These are phyloP conservation scores for Lytechinus pictus DNA, from an alignment of 35 echinoderm and acorn worm species.

Conservation along the genomic window DNA sequence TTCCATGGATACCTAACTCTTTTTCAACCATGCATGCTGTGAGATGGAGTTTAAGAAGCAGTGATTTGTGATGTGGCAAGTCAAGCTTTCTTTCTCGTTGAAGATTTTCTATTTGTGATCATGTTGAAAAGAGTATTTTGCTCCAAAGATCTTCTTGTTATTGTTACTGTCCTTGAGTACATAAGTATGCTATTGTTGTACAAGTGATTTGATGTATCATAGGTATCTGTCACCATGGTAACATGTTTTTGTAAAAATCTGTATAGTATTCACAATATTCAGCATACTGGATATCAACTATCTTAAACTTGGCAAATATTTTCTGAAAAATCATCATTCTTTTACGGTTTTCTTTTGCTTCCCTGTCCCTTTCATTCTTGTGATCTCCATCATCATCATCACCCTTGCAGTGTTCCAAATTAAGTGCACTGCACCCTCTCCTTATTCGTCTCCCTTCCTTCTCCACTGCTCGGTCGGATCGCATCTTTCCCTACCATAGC, in stretches of 20 bases:
- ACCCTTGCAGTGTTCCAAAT: not conserved
- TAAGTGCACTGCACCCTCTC: not conserved
- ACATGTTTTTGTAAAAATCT: too few relatives aligned
- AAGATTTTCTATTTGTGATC: not conserved
- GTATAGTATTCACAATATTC: too few relatives aligned
- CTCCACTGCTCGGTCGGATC: not conserved
- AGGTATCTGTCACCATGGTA: too few relatives aligned
- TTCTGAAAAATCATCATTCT: not conserved
- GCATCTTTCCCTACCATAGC: constrained; percentile 8
- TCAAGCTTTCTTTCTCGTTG: not conserved
- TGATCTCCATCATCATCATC: not conserved
- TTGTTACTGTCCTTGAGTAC: too few relatives aligned
- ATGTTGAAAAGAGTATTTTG: too few relatives aligned
- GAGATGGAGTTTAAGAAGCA: not conserved
- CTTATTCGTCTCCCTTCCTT: not conserved
- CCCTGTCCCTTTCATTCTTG: not conserved
- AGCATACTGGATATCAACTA: too few relatives aligned
- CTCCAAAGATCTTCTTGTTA: too few relatives aligned
- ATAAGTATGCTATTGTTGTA: too few relatives aligned
- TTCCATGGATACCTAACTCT: not conserved
- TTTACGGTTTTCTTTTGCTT: not conserved
- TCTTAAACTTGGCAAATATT: too few relatives aligned
- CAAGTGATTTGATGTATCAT: too few relatives aligned
- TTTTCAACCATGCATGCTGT: not conserved
- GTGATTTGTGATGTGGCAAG: not conserved